These are phyloP conservation scores for Chrysochloris asiatica DNA, from an alignment of 2,113 vertebrate species.

Conservation along the genomic window DNA sequence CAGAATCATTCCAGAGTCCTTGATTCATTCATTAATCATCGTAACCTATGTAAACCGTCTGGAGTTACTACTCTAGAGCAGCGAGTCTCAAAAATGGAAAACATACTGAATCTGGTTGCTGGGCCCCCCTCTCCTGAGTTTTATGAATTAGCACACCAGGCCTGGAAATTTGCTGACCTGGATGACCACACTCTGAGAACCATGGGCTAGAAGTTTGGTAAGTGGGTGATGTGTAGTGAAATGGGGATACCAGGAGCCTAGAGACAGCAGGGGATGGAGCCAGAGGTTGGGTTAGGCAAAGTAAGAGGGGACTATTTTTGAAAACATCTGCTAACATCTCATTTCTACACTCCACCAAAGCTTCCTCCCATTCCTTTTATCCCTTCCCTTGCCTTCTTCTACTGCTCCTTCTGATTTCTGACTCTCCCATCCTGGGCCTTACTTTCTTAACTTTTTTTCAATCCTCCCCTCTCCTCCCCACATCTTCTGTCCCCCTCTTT, in stretches of 20 bases:
- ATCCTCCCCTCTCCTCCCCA: neutral
- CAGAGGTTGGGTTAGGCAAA: neutral
- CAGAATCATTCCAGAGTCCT: neutral
- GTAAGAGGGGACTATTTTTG: neutral
- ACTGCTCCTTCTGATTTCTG: neutral
- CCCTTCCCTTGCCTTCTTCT: neutral
- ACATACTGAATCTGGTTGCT: fast-evolving
- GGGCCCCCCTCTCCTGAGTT: neutral
- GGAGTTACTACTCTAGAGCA: neutral
- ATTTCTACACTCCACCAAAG: neutral
- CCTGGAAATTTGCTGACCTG: neutral
- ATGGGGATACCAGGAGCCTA: neutral
- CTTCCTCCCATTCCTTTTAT: neutral
- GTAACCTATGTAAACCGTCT: fast-evolving
- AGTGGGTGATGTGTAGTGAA: neutral
- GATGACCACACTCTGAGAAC: neutral
- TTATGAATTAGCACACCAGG: neutral
- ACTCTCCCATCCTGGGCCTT: neutral
- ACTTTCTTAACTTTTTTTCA: neutral
- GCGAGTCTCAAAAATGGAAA: too few species aligned
- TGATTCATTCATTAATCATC: fast-evolving
- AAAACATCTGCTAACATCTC: too few species aligned
- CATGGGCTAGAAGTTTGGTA: neutral
- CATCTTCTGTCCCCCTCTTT: neutral
- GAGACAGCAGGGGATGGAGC: neutral